Evolutionary conservation across 1,140 invertebrate species (phyloP).

Genomic region (Dryas iulia): DNA sequence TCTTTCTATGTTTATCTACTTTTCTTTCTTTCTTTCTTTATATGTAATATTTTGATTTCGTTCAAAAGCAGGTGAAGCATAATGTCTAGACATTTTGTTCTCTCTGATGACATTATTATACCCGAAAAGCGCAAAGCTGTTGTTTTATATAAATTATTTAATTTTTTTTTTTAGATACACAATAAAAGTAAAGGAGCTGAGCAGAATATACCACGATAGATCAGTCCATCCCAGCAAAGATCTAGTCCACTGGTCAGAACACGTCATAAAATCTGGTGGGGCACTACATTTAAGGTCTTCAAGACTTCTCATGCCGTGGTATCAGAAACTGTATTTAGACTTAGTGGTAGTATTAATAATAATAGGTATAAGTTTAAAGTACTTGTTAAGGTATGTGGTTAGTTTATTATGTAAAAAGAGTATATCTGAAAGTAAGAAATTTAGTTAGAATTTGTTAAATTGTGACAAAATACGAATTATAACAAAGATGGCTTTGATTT

Average conservation of each 20-base stretch:
- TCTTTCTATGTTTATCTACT: no score
- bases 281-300: constrained; percentile 49
- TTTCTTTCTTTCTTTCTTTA: no score
- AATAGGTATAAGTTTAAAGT: background rate
- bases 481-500: no score
- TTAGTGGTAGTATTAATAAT: constrained; percentile 20
- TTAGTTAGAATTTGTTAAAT: background rate
- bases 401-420: background rate
- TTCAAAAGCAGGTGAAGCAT: no score
- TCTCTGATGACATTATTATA: no score
- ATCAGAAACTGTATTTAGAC: constrained; percentile 56
- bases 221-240: constrained; percentile 18
- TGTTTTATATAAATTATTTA: background rate
- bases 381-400: background rate
- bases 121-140: no score
- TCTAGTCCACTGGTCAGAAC: constrained; percentile 37
- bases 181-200: constrained; percentile 26
- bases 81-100: no score
- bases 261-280: constrained; percentile 38
- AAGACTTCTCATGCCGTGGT: constrained; percentile 44
- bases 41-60: no score
- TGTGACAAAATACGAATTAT: no score
- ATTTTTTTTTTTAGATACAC: constrained; percentile 25
- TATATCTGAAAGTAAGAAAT: background rate
- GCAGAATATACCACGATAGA: constrained; percentile 32